These are phyloP conservation scores for Boleophthalmus pectinirostris DNA, from an alignment of 2,113 vertebrate species.

Conservation along the genomic window DNA sequence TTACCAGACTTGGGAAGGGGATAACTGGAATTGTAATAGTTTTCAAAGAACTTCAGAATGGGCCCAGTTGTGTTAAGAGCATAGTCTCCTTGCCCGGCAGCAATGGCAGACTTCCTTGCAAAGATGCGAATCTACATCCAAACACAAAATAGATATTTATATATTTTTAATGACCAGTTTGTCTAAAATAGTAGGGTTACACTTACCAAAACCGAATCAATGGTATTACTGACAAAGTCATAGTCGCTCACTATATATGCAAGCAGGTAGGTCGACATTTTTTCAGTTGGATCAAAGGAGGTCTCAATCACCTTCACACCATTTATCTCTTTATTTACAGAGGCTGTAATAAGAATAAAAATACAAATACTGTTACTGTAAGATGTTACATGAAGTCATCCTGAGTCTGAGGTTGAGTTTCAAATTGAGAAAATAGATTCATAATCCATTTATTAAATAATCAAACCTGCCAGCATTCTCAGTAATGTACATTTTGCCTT, in stretches of 20 bases:
- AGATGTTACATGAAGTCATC: too few species aligned
- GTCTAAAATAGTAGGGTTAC: not conserved
- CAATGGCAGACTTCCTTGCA: slow-evolving; percentile 82
- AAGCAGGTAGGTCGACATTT: slow-evolving; percentile 93
- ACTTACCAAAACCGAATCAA: slow-evolving; percentile 63
- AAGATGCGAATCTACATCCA: slow-evolving; percentile 86
- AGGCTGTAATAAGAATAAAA: slow-evolving; percentile 43
- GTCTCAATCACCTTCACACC: slow-evolving; percentile 15
- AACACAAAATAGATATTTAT: slow-evolving; percentile 6
- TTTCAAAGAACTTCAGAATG: slow-evolving; percentile 85
- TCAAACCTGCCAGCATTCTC: too few species aligned
- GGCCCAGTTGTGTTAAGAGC: slow-evolving; percentile 77
- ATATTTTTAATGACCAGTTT: not conserved
- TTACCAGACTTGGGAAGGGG: slow-evolving; percentile 89
- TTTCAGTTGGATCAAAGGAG: slow-evolving; percentile 72
- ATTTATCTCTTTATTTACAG: rapidly evolving
- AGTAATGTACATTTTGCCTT: too few species aligned
- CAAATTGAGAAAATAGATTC: not conserved
- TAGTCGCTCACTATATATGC: slow-evolving; percentile 92
- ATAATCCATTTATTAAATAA: not conserved
- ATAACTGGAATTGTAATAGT: slow-evolving; percentile 77
- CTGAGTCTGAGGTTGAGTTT: not conserved
- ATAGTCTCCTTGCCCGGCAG: slow-evolving; percentile 69
- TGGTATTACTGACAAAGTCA: rapidly evolving
- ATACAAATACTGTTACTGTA: not conserved